Conservation (phyloP, 2,888 invertebrate species). For the Brachypalpus laphriformis region DNA sequence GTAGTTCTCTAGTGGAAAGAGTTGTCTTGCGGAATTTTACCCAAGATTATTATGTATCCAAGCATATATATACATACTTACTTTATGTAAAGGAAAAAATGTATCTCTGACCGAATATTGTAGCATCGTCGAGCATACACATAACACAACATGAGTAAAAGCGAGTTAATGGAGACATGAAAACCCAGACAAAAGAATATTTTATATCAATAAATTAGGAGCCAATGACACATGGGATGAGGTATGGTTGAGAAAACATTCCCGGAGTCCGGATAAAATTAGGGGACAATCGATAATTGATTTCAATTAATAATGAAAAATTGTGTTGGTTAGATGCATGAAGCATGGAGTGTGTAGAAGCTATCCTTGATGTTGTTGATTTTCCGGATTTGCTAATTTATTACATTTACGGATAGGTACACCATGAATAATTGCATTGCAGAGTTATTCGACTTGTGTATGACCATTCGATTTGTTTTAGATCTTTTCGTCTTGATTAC, state of each 20-base stretch:
- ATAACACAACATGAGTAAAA: conserved; percentile 43
- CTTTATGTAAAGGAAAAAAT: conserved; percentile 5
- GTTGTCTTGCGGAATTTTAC: conserved; percentile 63
- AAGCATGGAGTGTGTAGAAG: neutral
- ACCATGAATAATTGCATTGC: conserved; percentile 2
- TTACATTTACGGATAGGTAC: neutral
- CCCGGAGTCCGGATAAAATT: conserved; percentile 28
- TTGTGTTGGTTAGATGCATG: neutral
- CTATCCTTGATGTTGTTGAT: conserved; percentile 19
- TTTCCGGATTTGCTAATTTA: conserved; percentile 17
- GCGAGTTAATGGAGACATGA: conserved; percentile 66
- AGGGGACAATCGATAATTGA: conserved; percentile 70
- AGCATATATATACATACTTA: conserved; percentile 1
- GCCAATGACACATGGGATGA: conserved; percentile 49
- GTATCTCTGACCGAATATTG: conserved; percentile 24
- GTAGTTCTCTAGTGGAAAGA: conserved; percentile 49
- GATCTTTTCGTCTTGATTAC: neutral
- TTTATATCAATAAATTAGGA: conserved; percentile 72
- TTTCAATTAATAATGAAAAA: conserved; percentile 66
- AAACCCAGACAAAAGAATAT: conserved; percentile 62
- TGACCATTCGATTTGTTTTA: neutral
- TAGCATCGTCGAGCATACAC: neutral
- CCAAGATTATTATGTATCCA: conserved; percentile 35
- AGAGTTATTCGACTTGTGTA: neutral
- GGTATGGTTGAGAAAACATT: conserved; percentile 52